A percentile compares a stretch with the other conserved stretches of the same genome.
These are phyloP conservation scores for Ptiloglossa arizonensis DNA, from an alignment of 1,140 invertebrate species.

Conservation along the genomic window DNA sequence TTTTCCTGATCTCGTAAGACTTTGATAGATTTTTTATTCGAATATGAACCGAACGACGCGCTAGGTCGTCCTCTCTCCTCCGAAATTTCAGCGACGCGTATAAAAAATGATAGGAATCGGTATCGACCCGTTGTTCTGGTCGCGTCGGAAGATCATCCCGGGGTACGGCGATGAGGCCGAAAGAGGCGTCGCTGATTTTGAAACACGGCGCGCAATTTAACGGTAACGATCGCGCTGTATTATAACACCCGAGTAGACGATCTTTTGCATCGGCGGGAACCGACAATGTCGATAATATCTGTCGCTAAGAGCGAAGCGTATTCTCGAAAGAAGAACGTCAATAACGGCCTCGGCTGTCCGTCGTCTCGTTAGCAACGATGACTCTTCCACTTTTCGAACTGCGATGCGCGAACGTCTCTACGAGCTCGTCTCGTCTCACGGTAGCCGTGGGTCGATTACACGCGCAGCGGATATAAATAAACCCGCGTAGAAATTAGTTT, in stretches of 20 bases:
- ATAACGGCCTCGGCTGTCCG: constrained; percentile 56
- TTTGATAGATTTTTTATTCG: constrained; percentile 25
- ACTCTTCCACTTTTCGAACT: constrained; percentile 70
- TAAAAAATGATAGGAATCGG: too few relatives aligned
- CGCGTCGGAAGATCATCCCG: too few relatives aligned
- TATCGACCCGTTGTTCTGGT: too few relatives aligned
- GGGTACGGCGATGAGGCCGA: not conserved
- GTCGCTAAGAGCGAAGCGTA: constrained; percentile 63
- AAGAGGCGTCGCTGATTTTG: constrained; percentile 33
- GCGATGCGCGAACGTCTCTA: constrained; percentile 20
- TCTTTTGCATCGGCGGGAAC: constrained; percentile 27
- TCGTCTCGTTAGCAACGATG: constrained; percentile 76
- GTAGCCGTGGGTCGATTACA: constrained; percentile 69
- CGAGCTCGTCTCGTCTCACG: constrained; percentile 55
- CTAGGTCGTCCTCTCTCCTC: too few relatives aligned
- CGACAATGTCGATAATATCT: constrained; percentile 61
- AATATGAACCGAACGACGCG: not conserved
- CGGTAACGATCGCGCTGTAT: constrained; percentile 58
- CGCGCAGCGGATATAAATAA: constrained; percentile 61
- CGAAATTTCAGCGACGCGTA: too few relatives aligned
- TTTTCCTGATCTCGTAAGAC: constrained; percentile 35
- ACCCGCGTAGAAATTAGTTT: constrained; percentile 64
- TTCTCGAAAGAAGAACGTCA: constrained; percentile 62
- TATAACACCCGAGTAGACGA: constrained; percentile 35
- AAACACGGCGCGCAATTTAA: constrained; percentile 49